These are phyloP conservation scores for Neodiprion fabricii DNA, from an alignment of 1,140 invertebrate species.

Conservation along the genomic window DNA sequence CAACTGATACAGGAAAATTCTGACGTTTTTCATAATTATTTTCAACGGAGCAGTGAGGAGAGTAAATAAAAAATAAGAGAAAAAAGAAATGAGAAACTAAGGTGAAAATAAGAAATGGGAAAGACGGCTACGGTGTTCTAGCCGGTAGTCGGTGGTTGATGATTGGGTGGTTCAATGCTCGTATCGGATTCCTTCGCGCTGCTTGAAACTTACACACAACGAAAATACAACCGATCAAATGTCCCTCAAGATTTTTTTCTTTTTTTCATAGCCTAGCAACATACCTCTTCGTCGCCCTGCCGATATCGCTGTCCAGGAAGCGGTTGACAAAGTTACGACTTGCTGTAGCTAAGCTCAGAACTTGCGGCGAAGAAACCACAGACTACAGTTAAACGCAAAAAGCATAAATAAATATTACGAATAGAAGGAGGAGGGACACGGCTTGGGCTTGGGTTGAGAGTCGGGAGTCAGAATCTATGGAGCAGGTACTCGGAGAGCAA, in stretches of 20 bases:
- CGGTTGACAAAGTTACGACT: constrained; percentile 42
- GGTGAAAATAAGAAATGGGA: background rate
- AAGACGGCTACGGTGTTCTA: background rate
- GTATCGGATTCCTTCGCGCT: background rate
- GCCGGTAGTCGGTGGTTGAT: background rate
- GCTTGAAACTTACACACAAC: background rate
- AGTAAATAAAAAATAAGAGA: background rate
- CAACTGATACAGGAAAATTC: no score
- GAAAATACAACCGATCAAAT: background rate
- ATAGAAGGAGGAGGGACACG: background rate
- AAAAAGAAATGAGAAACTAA: background rate
- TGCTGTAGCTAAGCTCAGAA: constrained; percentile 21
- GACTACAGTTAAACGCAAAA: constrained; percentile 50
- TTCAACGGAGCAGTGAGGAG: background rate
- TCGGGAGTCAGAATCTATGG: background rate
- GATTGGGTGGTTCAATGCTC: background rate
- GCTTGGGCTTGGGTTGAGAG: background rate
- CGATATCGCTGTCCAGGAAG: constrained; percentile 6
- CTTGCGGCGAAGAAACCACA: constrained; percentile 37
- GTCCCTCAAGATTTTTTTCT: background rate
- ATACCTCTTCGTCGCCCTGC: background rate
- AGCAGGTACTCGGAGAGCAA: background rate
- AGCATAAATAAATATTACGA: constrained; percentile 42
- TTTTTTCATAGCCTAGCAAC: background rate
- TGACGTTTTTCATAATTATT: background rate